Evolutionary conservation across 2,888 invertebrate genomes (phyloP).

Genomic region (Spialia ferax): DNA sequence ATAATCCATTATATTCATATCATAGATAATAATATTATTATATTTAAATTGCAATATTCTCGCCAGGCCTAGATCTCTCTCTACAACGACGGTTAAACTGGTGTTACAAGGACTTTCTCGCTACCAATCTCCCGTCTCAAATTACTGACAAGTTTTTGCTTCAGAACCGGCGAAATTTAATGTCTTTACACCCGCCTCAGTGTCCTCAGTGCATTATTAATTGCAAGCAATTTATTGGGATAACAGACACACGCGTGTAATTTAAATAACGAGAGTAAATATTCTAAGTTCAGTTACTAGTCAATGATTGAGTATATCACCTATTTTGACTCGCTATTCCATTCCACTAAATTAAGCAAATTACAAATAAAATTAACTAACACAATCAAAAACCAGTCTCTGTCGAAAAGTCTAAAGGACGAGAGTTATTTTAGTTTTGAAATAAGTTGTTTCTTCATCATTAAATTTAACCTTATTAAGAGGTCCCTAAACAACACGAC

Average conservation of each 20-base stretch:
- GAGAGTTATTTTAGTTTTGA: not conserved
- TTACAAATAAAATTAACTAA: not conserved
- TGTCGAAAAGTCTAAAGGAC: not conserved
- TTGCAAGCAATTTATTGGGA: not conserved
- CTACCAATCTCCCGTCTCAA: constrained; percentile 8
- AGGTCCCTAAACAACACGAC: constrained; percentile 28
- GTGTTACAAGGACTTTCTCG: constrained; percentile 27
- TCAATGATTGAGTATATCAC: too few relatives aligned
- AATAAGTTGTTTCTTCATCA: not conserved
- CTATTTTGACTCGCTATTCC: too few relatives aligned
- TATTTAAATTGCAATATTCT: not conserved
- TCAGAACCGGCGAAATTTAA: not conserved
- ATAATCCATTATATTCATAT: too few relatives aligned
- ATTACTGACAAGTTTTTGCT: not conserved
- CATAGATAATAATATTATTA: too few relatives aligned
- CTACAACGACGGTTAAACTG: constrained; percentile 10
- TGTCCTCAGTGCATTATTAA: not conserved
- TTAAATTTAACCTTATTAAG: constrained; percentile 22
- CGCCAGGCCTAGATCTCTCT: not conserved
- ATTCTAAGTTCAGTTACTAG: too few relatives aligned
- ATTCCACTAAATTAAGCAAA: too few relatives aligned
- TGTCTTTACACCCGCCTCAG: constrained; percentile 2
- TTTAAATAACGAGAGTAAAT: too few relatives aligned
- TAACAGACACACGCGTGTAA: too few relatives aligned
- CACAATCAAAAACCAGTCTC: not conserved